Conservation (phyloP, 2,888 invertebrate species). For the Coronaproctus castanopsis region DNA sequence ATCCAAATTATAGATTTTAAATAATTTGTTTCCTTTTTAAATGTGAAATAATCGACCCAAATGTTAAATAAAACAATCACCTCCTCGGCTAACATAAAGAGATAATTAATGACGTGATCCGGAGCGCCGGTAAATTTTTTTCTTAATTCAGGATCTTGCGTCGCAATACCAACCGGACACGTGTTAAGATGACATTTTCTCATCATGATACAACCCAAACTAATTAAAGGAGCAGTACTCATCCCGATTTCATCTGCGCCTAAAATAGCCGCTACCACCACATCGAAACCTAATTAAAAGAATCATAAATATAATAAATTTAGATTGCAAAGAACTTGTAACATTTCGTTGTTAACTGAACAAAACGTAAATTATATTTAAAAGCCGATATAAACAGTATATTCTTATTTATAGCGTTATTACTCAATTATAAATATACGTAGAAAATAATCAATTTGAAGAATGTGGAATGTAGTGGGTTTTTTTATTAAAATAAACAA, state of each 20-base stretch:
- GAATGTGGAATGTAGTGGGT: too few relatives aligned
- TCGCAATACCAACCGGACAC: conserved; percentile 96
- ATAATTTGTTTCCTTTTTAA: too few relatives aligned
- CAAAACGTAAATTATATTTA: too few relatives aligned
- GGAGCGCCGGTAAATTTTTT: conserved; percentile 95
- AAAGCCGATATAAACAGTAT: too few relatives aligned
- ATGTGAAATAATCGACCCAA: too few relatives aligned
- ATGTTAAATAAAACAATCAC: too few relatives aligned
- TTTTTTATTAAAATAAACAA: too few relatives aligned
- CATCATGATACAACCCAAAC: conserved; percentile 99
- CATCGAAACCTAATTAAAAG: conserved; percentile 53
- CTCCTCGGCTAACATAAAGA: conserved; percentile 96
- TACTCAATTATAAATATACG: too few relatives aligned
- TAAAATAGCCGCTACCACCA: conserved; percentile 79
- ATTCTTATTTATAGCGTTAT: too few relatives aligned
- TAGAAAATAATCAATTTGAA: too few relatives aligned
- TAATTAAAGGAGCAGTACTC: conserved; percentile 93
- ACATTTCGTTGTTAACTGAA: neutral
- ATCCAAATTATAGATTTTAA: too few relatives aligned
- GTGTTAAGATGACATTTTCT: conserved; percentile 97
- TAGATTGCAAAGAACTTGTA: neutral
- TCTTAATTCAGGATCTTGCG: conserved; percentile 85
- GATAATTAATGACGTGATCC: conserved; percentile 90
- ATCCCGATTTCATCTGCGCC: conserved; percentile 98
- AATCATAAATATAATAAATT: too few relatives aligned